These are phyloP conservation scores for Caenorhabditis briggsae DNA, from an alignment of 1,140 invertebrate species.

Conservation along the genomic window DNA sequence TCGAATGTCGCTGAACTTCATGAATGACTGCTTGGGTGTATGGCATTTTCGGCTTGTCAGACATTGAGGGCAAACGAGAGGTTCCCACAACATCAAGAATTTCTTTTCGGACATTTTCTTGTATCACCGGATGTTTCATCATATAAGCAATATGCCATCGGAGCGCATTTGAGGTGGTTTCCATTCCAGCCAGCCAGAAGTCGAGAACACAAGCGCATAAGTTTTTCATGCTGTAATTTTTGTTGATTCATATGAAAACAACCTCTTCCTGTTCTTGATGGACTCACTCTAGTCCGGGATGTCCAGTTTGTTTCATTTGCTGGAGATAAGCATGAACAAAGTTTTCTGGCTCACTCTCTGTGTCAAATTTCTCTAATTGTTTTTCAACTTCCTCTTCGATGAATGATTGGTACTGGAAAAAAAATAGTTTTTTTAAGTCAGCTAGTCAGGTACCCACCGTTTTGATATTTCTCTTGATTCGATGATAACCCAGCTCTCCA, in stretches of 20 bases:
- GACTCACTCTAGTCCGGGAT: slow-evolving; percentile 18
- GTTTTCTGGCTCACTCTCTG: slow-evolving; percentile 6
- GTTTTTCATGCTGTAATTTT: slow-evolving; percentile 39
- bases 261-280: neutral
- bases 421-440: neutral
- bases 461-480: slow-evolving; percentile 30
- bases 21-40: slow-evolving; percentile 56
- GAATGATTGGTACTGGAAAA: neutral
- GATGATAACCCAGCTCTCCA: slow-evolving; percentile 36
- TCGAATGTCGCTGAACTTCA: slow-evolving; percentile 58
- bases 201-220: neutral
- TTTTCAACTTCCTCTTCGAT: slow-evolving; percentile 25
- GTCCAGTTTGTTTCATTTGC: slow-evolving; percentile 9
- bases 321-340: slow-evolving; percentile 57
- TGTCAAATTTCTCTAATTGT: neutral
- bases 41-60: slow-evolving; percentile 50
- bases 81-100: slow-evolving; percentile 28
- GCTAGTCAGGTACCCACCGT: neutral
- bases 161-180: slow-evolving; percentile 32
- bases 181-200: slow-evolving; percentile 48
- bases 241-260: neutral
- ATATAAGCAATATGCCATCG: slow-evolving; percentile 48
- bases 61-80: slow-evolving; percentile 52
- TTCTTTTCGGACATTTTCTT: slow-evolving; percentile 56
- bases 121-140: slow-evolving; percentile 36